phyloP scores from a whole-genome alignment of 30 jellyfish, hydroid and myxozoan genomes.

The Aurelia sp. region DNA sequence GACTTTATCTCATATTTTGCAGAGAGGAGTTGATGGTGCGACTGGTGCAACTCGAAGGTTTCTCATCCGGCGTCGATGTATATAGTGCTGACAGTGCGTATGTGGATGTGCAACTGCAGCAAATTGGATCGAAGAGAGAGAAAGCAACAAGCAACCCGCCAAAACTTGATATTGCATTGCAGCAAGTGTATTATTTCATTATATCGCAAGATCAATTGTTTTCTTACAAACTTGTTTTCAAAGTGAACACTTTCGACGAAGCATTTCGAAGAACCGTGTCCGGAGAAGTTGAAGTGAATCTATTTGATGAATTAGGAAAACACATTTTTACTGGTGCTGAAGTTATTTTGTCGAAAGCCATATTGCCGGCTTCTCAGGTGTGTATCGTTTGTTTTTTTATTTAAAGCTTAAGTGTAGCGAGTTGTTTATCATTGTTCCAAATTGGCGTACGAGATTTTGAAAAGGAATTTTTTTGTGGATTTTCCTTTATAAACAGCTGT shows the following conservation, averaged over 20 bases:
- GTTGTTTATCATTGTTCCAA: too few relatives aligned
- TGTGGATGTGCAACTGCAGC: slow-evolving; percentile 90
- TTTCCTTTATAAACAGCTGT: too few relatives aligned
- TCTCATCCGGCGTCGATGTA: slow-evolving; percentile 71
- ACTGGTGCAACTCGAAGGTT: slow-evolving; percentile 94
- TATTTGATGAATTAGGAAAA: slow-evolving; percentile 78
- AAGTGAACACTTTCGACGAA: slow-evolving; percentile 91
- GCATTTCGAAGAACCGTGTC: slow-evolving; percentile 80
- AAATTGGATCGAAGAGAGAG: slow-evolving; percentile 64
- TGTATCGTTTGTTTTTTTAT: too few relatives aligned
- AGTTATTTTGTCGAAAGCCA: slow-evolving; percentile 78
- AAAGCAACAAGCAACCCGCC: slow-evolving; percentile 83
- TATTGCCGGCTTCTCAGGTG: slow-evolving; percentile 52
- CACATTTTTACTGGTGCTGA: slow-evolving; percentile 88
- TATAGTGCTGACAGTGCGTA: slow-evolving; percentile 92
- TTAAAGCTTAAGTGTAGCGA: too few relatives aligned
- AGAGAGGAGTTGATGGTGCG: slow-evolving; percentile 99
- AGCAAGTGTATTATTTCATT: slow-evolving; percentile 93
- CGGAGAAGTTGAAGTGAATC: slow-evolving; percentile 86
- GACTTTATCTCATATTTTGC: neutral
- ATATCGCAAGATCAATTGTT: slow-evolving; percentile 86
- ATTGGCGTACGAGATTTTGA: too few relatives aligned
- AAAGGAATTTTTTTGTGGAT: too few relatives aligned
- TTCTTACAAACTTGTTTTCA: slow-evolving; percentile 85
- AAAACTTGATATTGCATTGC: slow-evolving; percentile 87